Percentiles rank a stretch among this genome's conserved stretches.
phyloP scores from a whole-genome alignment of 2,113 vertebrate genomes.

The Pagrus major region DNA sequence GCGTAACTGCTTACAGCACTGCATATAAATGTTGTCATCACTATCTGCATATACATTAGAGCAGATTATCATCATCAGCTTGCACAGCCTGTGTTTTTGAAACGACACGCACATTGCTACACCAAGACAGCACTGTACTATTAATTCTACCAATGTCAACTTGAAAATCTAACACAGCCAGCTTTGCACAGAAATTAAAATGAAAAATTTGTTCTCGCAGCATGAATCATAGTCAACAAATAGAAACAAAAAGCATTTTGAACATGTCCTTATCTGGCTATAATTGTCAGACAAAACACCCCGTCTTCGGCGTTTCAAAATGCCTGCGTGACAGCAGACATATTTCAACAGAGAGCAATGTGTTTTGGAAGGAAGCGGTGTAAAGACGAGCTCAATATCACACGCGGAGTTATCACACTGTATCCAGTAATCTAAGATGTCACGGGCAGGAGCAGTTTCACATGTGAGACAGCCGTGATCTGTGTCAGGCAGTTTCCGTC shows the following conservation, averaged over 20 bases:
- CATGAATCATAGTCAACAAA: neutral
- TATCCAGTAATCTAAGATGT: slow-evolving; percentile 80
- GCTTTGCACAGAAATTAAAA: slow-evolving; percentile 14
- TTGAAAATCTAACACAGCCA: neutral
- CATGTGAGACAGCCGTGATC: slow-evolving; percentile 76
- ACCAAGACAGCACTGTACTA: neutral
- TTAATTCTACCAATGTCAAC: slow-evolving; percentile 15
- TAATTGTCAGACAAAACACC: slow-evolving; percentile 1
- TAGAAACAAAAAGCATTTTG: neutral
- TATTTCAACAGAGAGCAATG: slow-evolving; percentile 49
- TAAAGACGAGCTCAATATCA: slow-evolving; percentile 57
- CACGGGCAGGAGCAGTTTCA: slow-evolving; percentile 68
- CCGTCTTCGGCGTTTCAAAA: slow-evolving; percentile 24
- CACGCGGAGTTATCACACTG: slow-evolving; percentile 55
- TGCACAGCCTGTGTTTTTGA: neutral
- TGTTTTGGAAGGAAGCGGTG: slow-evolving; percentile 41
- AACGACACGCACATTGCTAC: neutral
- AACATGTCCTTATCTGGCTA: neutral
- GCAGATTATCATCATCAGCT: slow-evolving; percentile 7
- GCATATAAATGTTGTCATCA: slow-evolving; percentile 26
- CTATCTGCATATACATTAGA: slow-evolving; percentile 13
- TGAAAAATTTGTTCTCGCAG: neutral
- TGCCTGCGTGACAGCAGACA: slow-evolving; percentile 16
- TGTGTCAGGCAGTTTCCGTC: slow-evolving; percentile 82
- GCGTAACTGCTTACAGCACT: slow-evolving; percentile 3